These are phyloP conservation scores for Metacarcinus magister DNA, from an alignment of 2,888 invertebrate genomes.

Conservation along the genomic window DNA sequence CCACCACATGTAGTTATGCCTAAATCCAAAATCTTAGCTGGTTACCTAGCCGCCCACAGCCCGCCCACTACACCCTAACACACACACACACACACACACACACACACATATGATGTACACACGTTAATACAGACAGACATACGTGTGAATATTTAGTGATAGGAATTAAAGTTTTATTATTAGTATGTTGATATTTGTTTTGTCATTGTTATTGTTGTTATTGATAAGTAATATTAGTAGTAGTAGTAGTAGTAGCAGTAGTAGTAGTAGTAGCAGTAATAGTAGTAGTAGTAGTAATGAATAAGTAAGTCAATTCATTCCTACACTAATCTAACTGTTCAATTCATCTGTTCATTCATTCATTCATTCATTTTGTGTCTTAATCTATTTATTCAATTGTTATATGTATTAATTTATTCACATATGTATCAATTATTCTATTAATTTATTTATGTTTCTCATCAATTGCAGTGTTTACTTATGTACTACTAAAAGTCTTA, in stretches of 20 bases:
- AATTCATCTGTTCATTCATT: not conserved
- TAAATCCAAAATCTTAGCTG: not conserved
- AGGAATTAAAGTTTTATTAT: not conserved
- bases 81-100: slow-evolving; percentile 15
- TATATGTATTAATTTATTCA: not conserved
- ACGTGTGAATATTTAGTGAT: not conserved
- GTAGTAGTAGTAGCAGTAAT: not conserved
- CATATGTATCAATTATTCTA: not conserved
- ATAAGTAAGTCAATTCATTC: not conserved
- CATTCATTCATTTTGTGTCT: not conserved
- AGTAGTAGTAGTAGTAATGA: slow-evolving; percentile 12
- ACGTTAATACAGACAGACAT: not conserved
- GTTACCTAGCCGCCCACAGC: not conserved
- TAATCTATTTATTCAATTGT: not conserved
- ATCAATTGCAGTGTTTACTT: no score
- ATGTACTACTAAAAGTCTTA: no score
- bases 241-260: slow-evolving; percentile 51
- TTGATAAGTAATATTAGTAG: not conserved
- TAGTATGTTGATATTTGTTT: not conserved
- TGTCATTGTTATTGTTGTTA: not conserved
- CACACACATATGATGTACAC: no score
- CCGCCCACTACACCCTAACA: not conserved
- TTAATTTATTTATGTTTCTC: not conserved
- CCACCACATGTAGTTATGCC: not conserved
- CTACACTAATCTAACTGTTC: not conserved